phyloP scores from a whole-genome alignment of 2,113 vertebrate genomes.

The Cynocephalus volans region DNA sequence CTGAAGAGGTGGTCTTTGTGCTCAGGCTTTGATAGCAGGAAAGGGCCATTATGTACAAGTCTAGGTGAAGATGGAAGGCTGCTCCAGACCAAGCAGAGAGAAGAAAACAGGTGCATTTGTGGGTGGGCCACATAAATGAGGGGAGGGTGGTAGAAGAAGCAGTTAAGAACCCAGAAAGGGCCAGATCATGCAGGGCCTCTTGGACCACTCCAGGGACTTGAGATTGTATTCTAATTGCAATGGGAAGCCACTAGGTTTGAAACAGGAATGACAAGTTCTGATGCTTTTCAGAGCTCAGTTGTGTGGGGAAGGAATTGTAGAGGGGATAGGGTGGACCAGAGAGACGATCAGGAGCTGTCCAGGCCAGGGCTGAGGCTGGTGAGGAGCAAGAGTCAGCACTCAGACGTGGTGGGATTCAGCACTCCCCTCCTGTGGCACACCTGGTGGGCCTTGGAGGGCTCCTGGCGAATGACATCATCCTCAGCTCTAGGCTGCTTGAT shows the following conservation, averaged over 20 bases:
- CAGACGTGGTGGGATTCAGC: conserved; percentile 33
- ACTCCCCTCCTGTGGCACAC: conserved; percentile 32
- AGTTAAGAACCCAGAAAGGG: not conserved
- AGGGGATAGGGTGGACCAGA: not conserved
- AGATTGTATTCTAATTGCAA: not conserved
- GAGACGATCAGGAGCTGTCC: not conserved
- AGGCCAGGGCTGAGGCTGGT: not conserved
- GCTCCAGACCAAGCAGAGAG: not conserved
- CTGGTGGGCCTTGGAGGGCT: conserved; percentile 25
- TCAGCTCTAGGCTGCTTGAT: conserved; percentile 51
- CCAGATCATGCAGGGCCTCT: not conserved
- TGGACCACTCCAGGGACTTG: not conserved
- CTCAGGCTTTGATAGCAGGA: conserved; percentile 63
- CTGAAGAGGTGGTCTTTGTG: not conserved
- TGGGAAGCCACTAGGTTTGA: not conserved
- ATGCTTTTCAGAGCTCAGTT: not conserved
- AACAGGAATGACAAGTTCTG: not conserved
- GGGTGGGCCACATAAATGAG: not conserved
- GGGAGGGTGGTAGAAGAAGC: not conserved
- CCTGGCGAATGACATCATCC: conserved; percentile 57
- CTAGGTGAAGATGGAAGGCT: not conserved
- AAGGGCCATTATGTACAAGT: conserved; percentile 59
- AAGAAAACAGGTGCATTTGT: not conserved
- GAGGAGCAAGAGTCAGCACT: not conserved
- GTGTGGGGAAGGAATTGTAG: not conserved